Conservation (phyloP, 2,888 invertebrate species). For the Girardia tigrina region DNA sequence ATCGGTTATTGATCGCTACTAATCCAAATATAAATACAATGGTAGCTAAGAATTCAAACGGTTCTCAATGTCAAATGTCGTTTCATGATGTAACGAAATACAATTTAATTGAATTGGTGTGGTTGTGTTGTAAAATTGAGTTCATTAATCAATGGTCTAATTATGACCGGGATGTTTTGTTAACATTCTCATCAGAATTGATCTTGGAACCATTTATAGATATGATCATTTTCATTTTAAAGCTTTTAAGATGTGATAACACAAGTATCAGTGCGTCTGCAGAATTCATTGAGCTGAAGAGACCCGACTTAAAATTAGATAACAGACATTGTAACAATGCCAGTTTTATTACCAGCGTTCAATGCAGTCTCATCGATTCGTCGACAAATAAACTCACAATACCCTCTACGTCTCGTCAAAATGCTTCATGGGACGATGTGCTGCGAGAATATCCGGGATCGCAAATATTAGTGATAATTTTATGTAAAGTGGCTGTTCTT, state of each 20-base stretch:
- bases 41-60: neutral
- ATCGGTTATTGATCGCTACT: neutral
- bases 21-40: neutral
- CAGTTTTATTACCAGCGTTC: no score
- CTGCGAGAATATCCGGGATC: no score
- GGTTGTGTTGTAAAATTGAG: slow-evolving; percentile 5
- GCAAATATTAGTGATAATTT: no score
- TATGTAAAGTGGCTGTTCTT: no score
- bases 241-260: neutral
- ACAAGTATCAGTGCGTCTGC: neutral
- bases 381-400: no score
- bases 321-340: no score
- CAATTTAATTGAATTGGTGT: neutral
- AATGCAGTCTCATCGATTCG: no score
- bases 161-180: neutral
- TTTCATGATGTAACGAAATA: slow-evolving; percentile 10
- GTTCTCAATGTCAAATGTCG: neutral
- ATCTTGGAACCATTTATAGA: neutral
- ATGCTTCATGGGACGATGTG: no score
- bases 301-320: no score
- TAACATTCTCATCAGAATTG: neutral
- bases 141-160: slow-evolving; percentile 5
- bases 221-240: neutral
- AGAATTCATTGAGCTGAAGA: no score
- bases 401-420: no score